Evolutionary conservation across 1,140 invertebrate species (phyloP).

Genomic region (Heliothis virescens): DNA sequence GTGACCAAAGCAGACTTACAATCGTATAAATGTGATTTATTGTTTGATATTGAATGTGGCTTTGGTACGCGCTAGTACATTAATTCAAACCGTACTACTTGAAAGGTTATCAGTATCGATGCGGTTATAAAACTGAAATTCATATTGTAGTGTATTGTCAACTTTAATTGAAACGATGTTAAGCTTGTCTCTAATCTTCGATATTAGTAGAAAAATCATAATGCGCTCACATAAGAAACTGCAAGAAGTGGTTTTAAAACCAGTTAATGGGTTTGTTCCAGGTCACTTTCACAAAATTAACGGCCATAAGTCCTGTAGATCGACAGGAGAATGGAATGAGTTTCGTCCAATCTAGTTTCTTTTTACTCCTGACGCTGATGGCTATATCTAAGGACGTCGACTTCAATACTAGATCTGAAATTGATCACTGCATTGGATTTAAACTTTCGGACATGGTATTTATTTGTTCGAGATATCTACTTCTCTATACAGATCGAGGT

Average conservation of each 20-base stretch:
- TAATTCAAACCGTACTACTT: constrained; percentile 7
- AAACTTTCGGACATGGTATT: constrained; percentile 62
- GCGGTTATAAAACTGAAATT: constrained; percentile 16
- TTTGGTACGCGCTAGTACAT: not conserved
- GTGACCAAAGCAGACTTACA: constrained; percentile 21
- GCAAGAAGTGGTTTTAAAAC: not conserved
- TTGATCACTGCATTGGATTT: constrained; percentile 60
- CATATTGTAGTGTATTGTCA: not conserved
- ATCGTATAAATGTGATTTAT: constrained; percentile 11
- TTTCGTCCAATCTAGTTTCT: constrained; percentile 73
- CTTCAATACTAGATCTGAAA: constrained; percentile 56
- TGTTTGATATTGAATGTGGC: constrained; percentile 27
- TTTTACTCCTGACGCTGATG: constrained; percentile 68
- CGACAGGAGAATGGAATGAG: constrained; percentile 75
- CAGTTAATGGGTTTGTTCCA: constrained; percentile 54
- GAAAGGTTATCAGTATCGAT: constrained; percentile 29
- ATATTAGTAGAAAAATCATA: not conserved
- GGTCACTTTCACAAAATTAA: constrained; percentile 67
- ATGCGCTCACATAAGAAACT: no score
- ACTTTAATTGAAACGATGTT: constrained; percentile 14
- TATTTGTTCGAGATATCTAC: constrained; percentile 8
- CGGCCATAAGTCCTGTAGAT: constrained; percentile 62
- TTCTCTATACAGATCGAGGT: no score
- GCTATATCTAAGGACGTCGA: constrained; percentile 68
- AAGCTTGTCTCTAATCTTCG: not conserved